These are phyloP conservation scores for Drosophila paranaensis DNA, from an alignment of 2,888 invertebrate species.

Conservation along the genomic window DNA sequence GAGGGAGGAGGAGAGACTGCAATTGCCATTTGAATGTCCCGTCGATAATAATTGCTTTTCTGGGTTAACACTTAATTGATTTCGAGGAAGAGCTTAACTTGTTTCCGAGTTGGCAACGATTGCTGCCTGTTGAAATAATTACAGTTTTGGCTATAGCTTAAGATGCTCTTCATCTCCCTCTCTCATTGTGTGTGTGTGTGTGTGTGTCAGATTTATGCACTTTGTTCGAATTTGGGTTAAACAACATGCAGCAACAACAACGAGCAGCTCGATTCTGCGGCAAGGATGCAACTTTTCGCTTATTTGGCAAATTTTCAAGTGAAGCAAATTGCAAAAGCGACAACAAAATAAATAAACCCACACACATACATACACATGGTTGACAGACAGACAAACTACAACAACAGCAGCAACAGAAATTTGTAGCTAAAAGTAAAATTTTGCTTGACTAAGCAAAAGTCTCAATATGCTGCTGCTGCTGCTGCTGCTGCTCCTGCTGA, in stretches of 20 bases:
- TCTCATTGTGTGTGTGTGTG: constrained; percentile 9
- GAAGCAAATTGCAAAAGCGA: constrained; percentile 60
- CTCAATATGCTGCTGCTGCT: constrained; percentile 17
- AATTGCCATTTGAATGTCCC: neutral
- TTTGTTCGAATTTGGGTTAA: constrained; percentile 66
- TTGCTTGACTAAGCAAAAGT: constrained; percentile 10
- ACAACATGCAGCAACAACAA: constrained; percentile 38
- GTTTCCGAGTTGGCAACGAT: neutral
- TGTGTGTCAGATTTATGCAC: constrained; percentile 64
- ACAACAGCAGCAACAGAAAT: neutral
- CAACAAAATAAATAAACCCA: constrained; percentile 64
- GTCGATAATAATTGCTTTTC: constrained; percentile 3
- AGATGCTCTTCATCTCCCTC: constrained; percentile 1
- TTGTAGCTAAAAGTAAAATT: neutral
- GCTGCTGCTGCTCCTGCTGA: neutral
- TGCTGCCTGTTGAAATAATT: constrained; percentile 28
- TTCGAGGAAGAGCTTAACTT: neutral
- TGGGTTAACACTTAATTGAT: constrained; percentile 3
- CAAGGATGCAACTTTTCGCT: constrained; percentile 67
- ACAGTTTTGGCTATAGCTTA: constrained; percentile 27
- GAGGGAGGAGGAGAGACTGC: neutral
- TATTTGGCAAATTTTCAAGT: constrained; percentile 78
- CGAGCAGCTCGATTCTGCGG: constrained; percentile 19
- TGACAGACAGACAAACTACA: constrained; percentile 14
- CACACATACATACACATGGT: constrained; percentile 23